Base-by-base conservation (phyloP, 2,888 invertebrate genomes). In the Drosophila mayaguana region DNA sequence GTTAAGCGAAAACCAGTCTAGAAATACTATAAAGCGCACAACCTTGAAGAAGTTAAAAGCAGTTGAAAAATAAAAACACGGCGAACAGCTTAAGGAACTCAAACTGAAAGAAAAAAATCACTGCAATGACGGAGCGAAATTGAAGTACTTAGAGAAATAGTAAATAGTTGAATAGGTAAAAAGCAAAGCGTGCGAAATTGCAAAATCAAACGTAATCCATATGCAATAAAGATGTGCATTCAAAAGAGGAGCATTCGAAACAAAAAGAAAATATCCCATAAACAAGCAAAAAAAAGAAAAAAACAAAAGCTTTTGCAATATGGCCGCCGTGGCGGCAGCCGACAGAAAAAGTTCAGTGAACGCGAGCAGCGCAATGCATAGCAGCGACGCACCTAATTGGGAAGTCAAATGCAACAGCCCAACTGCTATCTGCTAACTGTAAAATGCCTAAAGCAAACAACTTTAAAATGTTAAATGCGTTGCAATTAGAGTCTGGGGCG, bases 1-100 rank as follows among this genome's bases (percentile, higher is more conserved):
- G 73, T 66, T 81, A 72, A 87, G 84, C 84, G 73, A 83, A 85
- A 86, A 86, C 89, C 86, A 86, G 88, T 86, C 86, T 88, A 86
- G 88, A 85, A 81, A 84, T 67, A 81, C 61, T 63, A 67, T 46
- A 78, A 78, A 72, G 69, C 71, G 67, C 71, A 69, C 86, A 85
- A 85, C 84, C 84, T 85, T 85, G 84, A 85, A 77, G 81, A 76
- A 73, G 83, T 88, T 76, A 78, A 78, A 82, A 69, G 63, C 72
- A 65, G 67, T 76, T 54, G 72, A 69, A 55, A 62, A 69, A 55
- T 59, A 45, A 48, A 22, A 65, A 51, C 53, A 60, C 71, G 50
- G 46, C 54, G 42, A 63, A 11, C 76, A 65, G 74, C 79, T 79
- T 80, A 80, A 79, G 79, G 79, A 79, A 79, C 73, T 78, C 50